Percentiles rank a stretch among this genome's conserved stretches.
These are phyloP conservation scores for Tonatia bakeri DNA, from an alignment of 2,113 vertebrate species.

Conservation along the genomic window DNA sequence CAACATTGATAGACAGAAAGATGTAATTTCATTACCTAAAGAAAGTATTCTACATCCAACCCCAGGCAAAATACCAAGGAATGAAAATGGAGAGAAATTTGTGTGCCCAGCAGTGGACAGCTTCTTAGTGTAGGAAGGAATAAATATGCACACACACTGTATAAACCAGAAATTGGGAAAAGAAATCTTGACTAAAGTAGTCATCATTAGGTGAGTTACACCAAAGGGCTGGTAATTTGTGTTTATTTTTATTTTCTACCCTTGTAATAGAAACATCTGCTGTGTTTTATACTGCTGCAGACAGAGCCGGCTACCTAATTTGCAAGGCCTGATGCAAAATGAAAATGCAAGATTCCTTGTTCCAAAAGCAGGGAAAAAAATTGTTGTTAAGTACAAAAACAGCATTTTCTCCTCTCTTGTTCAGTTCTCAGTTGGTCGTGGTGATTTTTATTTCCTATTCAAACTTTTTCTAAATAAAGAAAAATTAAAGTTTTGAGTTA, in stretches of 20 bases:
- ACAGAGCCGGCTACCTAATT: not conserved
- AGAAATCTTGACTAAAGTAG: not conserved
- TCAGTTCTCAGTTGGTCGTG: not conserved
- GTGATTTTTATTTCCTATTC: not conserved
- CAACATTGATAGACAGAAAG: not conserved
- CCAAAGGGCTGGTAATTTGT: not conserved
- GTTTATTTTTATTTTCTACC: slow-evolving; percentile 19
- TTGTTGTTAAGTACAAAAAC: not conserved
- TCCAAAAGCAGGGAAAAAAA: not conserved
- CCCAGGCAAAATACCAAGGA: not conserved
- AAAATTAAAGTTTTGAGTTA: not conserved
- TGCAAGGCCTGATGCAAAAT: not conserved
- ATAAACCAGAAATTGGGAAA: not conserved
- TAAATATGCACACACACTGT: not conserved
- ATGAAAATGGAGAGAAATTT: not conserved
- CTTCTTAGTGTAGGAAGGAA: not conserved
- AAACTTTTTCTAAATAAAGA: not conserved
- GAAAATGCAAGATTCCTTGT: not conserved
- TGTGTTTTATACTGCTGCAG: not conserved
- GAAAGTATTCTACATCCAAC: not conserved
- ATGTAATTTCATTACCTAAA: not conserved
- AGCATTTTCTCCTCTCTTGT: not conserved
- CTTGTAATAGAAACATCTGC: not conserved
- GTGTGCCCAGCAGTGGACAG: not conserved
- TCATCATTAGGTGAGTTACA: not conserved